Evolutionary conservation across 2,113 vertebrate genomes (phyloP).

Genomic region (Sterrhoptilus dennistouni): DNA sequence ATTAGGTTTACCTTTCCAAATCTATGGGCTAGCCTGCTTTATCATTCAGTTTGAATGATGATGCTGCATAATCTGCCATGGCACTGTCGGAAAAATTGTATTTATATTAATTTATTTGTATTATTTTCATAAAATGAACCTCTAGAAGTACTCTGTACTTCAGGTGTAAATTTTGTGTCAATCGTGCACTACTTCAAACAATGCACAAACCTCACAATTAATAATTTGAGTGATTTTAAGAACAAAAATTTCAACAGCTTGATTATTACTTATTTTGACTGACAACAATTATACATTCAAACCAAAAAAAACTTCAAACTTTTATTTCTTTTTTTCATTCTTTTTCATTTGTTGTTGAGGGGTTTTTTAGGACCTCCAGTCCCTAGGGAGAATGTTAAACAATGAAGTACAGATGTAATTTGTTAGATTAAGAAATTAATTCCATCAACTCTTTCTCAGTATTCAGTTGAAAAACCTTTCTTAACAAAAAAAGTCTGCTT

Average conservation of each 20-base stretch:
- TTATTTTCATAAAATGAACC: slow-evolving; percentile 23
- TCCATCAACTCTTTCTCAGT: background rate
- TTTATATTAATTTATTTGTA: slow-evolving; percentile 39
- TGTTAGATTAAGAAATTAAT: slow-evolving; percentile 59
- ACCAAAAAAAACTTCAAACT: background rate
- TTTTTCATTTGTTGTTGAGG: background rate
- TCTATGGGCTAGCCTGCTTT: slow-evolving; percentile 51
- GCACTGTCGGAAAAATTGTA: slow-evolving; percentile 1
- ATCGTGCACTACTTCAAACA: background rate
- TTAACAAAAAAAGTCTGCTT: slow-evolving; percentile 64
- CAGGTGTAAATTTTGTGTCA: background rate
- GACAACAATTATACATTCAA: background rate
- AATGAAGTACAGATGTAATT: background rate
- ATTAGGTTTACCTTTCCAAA: slow-evolving; percentile 60
- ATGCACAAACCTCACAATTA: background rate
- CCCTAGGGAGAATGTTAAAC: slow-evolving; percentile 43
- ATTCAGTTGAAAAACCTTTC: background rate
- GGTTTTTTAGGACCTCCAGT: background rate
- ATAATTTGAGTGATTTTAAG: background rate
- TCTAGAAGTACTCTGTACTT: background rate
- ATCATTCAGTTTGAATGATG: slow-evolving; percentile 66
- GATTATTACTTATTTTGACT: background rate
- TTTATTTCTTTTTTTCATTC: background rate
- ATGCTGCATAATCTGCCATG: slow-evolving; percentile 45
- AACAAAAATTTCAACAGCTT: background rate